A percentile compares a stretch with the other conserved stretches of the same genome.
phyloP scores from a whole-genome alignment of 2,113 vertebrate genomes.

The Montifringilla adamsi region DNA sequence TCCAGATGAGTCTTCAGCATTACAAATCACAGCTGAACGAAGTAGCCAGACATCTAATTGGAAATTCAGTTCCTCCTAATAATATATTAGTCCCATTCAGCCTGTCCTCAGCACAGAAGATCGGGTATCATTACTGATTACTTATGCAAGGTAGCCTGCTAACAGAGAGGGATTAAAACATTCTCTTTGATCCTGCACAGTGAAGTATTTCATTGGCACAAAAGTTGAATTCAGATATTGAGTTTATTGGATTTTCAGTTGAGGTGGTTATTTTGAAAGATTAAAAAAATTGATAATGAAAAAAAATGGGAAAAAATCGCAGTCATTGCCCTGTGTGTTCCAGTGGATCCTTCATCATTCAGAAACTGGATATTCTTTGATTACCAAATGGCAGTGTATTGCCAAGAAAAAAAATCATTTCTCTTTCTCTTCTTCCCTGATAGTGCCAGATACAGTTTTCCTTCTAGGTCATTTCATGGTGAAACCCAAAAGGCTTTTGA shows the following conservation, averaged over 20 bases:
- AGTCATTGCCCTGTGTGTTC: neutral
- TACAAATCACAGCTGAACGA: neutral
- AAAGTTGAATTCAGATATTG: neutral
- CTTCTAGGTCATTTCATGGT: neutral
- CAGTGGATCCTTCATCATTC: neutral
- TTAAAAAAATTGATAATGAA: neutral
- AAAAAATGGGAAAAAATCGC: fast-evolving
- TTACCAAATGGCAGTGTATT: neutral
- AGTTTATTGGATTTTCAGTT: neutral
- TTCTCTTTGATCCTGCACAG: neutral
- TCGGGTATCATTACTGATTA: neutral
- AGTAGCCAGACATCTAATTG: slow-evolving; percentile 21
- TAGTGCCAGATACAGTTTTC: neutral
- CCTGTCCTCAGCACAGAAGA: neutral
- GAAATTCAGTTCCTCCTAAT: slow-evolving; percentile 19
- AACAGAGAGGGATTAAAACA: slow-evolving; percentile 9
- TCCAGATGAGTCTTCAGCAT: slow-evolving; percentile 12
- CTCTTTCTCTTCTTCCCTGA: neutral
- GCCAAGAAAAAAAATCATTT: neutral
- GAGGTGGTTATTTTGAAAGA: neutral
- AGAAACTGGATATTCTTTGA: neutral
- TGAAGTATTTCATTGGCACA: neutral
- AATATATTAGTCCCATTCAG: slow-evolving; percentile 14
- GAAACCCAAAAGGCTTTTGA: slow-evolving; percentile 13
- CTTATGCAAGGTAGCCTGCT: slow-evolving; percentile 8